Evolutionary conservation across 2,888 invertebrate species (phyloP), one percentile per base, ranked within the genome.

Genomic region (Cataglyphis cursor): DNA sequence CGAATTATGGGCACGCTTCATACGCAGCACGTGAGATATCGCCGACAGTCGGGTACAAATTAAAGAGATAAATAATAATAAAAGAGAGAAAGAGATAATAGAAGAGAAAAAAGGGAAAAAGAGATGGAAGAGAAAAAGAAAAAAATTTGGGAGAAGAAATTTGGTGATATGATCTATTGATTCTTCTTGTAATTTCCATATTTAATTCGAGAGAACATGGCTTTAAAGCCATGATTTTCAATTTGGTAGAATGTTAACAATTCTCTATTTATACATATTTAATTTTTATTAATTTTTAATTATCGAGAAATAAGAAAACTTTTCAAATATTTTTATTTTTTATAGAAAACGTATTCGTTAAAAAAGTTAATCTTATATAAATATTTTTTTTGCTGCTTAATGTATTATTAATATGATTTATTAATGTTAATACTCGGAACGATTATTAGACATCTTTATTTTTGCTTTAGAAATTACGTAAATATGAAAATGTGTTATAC

Each of bases 41-140:
- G 70, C 24, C 78, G 44, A 61, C 78, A 59, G 57, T 70, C 59
- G 31, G 44, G 44, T 70, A 61, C 70, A 80, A 80, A 80, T 80
- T 80, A 80, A 80, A 80, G 59, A 59, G 59, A 35, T 80, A 80
- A 80, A 80, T 80, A 80, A 70, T 78, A 59, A 78, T 70, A 70
- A 70, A 61, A 12, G 18, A 31, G 35, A 31, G 8, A 24, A n/a
- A 54, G 21, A 31, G 6, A 18, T 18, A 18, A 48, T 48, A 64
- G 38, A 4, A 24, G 66, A 66, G 24, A 44, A 24, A 44, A 24
- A 12, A 54, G 31, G 21, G 18, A 48, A 1, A 15, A 48, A 48
- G 24, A 24, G 44, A 44, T 38, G 54, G 62, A 35, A 61, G n/a
- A 61, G 8, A 31, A 35, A 31, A 6, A 12, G 12, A 21, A 24